These are phyloP conservation scores for Maniola jurtina DNA, from an alignment of 1,140 invertebrate species.

Conservation along the genomic window DNA sequence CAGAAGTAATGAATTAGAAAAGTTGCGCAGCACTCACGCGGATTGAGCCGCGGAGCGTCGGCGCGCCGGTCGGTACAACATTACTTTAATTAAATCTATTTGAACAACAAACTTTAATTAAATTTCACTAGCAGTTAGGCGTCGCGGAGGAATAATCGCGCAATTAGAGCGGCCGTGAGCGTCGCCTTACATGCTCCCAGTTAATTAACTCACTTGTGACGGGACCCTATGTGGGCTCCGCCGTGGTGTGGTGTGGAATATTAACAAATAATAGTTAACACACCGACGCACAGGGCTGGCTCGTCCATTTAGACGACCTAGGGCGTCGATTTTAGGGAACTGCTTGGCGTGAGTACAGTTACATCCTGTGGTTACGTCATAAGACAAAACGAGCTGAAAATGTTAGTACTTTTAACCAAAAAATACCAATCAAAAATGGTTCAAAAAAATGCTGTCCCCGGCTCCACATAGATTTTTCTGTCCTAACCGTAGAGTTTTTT, in stretches of 20 bases:
- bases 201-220: conserved; percentile 73
- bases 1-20: conserved; percentile 79
- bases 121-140: conserved; percentile 78
- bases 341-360: too few species aligned
- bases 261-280: conserved; percentile 31
- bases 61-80: conserved; percentile 70
- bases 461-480: too few species aligned
- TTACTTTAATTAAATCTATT: conserved; percentile 80
- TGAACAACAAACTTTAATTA: conserved; percentile 79
- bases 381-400: too few species aligned
- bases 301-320: too few species aligned
- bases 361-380: too few species aligned
- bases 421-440: too few species aligned
- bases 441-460: too few species aligned
- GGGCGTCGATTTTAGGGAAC: too few species aligned
- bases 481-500: too few species aligned
- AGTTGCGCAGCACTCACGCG: conserved; percentile 77
- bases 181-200: conserved; percentile 75
- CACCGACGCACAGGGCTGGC: conserved; percentile 10
- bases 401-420: too few species aligned
- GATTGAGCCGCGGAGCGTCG: conserved; percentile 70
- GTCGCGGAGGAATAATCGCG: conserved; percentile 78
- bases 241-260: conserved; percentile 1
- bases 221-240: conserved; percentile 28
- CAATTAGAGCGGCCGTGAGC: conserved; percentile 78